Evolutionary conservation across 2,113 vertebrate species (phyloP), one percentile per base, ranked within the genome.

Genomic region (Craseonycteris thonglongyai): DNA sequence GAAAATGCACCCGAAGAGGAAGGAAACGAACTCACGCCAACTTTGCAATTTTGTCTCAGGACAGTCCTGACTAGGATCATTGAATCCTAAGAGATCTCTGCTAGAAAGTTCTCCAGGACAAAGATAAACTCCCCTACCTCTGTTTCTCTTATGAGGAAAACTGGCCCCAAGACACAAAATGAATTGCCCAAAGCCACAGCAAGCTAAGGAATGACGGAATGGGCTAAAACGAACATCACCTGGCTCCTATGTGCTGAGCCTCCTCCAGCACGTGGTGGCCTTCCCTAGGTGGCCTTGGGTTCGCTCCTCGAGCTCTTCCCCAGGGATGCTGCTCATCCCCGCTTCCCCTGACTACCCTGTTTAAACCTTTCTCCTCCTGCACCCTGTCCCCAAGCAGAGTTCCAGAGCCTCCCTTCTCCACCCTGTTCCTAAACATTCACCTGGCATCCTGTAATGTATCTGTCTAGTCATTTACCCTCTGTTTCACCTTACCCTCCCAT

Each of bases 1-100:
- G 83, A 90, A 97, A 88, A 75, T 4, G 58, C 58, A 49, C 61
- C 45, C 6, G 38, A 33, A 78, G 30, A 3, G 26, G 71, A 88
- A 58, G 75, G 65, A 89, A 80, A 71, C 21, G 18, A 49, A 35
- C 1, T 2, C 4, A 16, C 58, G 61, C 24, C 61, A 84, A 24
- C 40, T 63, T 83, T 7, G 79, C 18, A 72, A 18, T 33, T 93
- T 14, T 69, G 40, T 30, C 12, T 79, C 35, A 88, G 66, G 63
- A 76, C 16, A 56, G 22, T 10, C 21, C 33, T 51, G 65, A n/a
- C 28, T 18, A 54, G 26, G n/a, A 35, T 76, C 5, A 26, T 4
- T 51, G 6, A 58, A 71, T 30, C 33, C 22, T 58, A 8, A 49
- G 54, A 83, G 19, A 15, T 14, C 35, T 63, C 45, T 61, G 16